Evolutionary conservation across 1,140 invertebrate genomes (phyloP).

Genomic region (Halyomorpha halys): DNA sequence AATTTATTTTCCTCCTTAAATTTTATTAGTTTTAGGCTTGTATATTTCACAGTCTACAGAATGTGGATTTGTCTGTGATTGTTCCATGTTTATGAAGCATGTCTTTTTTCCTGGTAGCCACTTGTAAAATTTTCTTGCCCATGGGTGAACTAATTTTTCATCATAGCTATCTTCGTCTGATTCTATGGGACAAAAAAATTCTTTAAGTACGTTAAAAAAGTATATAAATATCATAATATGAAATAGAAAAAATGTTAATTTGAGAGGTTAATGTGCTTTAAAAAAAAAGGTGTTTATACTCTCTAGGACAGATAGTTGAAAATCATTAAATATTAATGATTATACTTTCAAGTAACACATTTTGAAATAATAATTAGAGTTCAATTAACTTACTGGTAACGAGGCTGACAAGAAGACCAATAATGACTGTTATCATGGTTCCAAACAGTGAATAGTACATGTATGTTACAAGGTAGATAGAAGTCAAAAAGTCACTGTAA

Average conservation of each 20-base stretch:
- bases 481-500: conserved; percentile 44
- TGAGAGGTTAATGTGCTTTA: not conserved
- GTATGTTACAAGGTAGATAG: conserved; percentile 55
- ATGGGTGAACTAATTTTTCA: conserved; percentile 52
- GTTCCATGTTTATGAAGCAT: conserved; percentile 23
- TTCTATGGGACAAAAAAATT: conserved; percentile 31
- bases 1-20: not conserved
- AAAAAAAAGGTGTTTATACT: not conserved
- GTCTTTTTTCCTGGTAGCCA: conserved; percentile 40
- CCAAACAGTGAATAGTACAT: conserved; percentile 67
- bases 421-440: conserved; percentile 49
- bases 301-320: no score
- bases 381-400: conserved; percentile 40
- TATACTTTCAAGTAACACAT: not conserved
- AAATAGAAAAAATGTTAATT: no score
- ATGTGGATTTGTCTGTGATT: conserved; percentile 1
- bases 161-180: conserved; percentile 53
- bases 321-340: no score
- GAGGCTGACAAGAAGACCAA: conserved; percentile 53
- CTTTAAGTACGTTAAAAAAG: no score
- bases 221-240: no score
- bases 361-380: not conserved
- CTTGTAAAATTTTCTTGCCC: conserved; percentile 46
- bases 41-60: conserved; percentile 8
- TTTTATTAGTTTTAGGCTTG: conserved; percentile 2